Percentiles rank a stretch among this genome's conserved stretches.
Evolutionary conservation across 2,113 vertebrate species (phyloP).

Genomic region (Mormoops blainvillei): DNA sequence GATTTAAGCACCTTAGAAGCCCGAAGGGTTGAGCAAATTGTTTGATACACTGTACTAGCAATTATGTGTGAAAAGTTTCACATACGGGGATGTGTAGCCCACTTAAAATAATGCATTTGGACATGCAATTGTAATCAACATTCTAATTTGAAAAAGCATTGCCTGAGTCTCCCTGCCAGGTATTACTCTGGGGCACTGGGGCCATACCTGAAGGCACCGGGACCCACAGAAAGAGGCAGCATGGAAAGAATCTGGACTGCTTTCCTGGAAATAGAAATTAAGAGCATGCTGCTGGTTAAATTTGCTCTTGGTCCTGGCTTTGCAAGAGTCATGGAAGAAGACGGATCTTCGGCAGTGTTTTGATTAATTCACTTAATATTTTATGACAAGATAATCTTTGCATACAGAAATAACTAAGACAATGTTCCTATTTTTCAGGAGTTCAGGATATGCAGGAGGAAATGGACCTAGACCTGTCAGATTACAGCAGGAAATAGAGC

Average conservation of each 20-base stretch:
- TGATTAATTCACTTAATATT: conserved; percentile 4
- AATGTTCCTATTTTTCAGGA: neutral
- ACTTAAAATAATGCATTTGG: conserved; percentile 6
- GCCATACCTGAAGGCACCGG: neutral
- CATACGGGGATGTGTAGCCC: neutral
- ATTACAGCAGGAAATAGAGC: neutral
- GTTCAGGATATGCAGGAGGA: neutral
- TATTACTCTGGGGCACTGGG: neutral
- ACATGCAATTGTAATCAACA: neutral
- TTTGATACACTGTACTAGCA: neutral
- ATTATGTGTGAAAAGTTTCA: conserved; percentile 24
- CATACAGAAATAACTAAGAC: neutral
- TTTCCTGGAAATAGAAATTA: conserved; percentile 31
- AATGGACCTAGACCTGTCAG: neutral
- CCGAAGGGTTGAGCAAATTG: conserved; percentile 39
- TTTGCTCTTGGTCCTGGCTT: neutral
- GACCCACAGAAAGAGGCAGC: neutral
- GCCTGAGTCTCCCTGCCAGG: neutral
- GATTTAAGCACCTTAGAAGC: conserved; percentile 44
- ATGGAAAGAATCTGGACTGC: neutral
- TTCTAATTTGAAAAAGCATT: neutral
- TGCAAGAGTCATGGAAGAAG: neutral
- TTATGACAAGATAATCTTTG: neutral
- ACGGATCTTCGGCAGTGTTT: neutral
- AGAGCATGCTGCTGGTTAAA: neutral